Percentiles rank a stretch among this genome's conserved stretches.
Evolutionary conservation across 2,113 vertebrate species (phyloP).

Genomic region (Heteronetta atricapilla): DNA sequence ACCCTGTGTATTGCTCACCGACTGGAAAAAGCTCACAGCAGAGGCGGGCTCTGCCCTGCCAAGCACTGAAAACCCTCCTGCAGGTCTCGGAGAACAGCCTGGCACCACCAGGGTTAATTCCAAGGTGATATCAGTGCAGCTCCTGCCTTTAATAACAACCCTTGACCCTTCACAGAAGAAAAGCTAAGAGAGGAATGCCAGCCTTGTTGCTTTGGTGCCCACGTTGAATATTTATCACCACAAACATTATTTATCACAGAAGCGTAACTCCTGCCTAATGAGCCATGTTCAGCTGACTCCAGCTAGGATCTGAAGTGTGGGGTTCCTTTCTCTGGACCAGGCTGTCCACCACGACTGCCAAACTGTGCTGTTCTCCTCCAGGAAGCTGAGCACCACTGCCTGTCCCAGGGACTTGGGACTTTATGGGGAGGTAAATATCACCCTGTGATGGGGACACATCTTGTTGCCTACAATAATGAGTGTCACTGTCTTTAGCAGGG

Average conservation of each 20-base stretch:
- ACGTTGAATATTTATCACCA: not conserved
- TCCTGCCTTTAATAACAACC: not conserved
- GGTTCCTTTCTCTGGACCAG: not conserved
- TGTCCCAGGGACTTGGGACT: not conserved
- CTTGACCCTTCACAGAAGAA: not conserved
- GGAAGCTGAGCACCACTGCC: fast-evolving
- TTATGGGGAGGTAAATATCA: not conserved
- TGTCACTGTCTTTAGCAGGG: not conserved
- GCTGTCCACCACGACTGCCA: not conserved
- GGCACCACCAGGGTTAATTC: not conserved
- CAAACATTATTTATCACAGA: not conserved
- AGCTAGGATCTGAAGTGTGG: not conserved
- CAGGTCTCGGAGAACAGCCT: not conserved
- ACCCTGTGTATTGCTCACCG: not conserved
- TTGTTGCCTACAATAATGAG: too few relatives aligned
- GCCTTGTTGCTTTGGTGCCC: not conserved
- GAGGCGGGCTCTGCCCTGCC: not conserved
- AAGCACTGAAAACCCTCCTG: not conserved
- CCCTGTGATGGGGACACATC: fast-evolving
- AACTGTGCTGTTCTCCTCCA: fast-evolving
- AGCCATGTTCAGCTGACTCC: not conserved
- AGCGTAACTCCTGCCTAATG: not conserved
- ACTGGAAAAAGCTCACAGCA: fast-evolving
- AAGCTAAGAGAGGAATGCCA: not conserved
- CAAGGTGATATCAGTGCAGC: not conserved